Evolutionary conservation across 2,113 vertebrate species (phyloP).

Genomic region (Podilymbus podiceps): DNA sequence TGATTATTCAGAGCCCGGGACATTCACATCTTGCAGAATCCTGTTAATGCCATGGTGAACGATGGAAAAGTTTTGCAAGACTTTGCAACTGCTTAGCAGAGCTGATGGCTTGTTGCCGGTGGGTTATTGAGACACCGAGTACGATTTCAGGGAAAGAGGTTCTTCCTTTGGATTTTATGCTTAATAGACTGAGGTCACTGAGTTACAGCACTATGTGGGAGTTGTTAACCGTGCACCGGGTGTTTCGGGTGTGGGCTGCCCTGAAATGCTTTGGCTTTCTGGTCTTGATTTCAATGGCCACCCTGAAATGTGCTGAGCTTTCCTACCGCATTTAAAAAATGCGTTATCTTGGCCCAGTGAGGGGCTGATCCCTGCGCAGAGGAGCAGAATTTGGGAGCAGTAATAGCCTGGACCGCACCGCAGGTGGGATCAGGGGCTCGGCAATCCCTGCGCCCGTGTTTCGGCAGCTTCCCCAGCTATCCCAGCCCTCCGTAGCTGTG

Average conservation of each 20-base stretch:
- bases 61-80: background rate
- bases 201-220: fast-evolving
- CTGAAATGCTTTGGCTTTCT: background rate
- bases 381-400: background rate
- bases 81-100: background rate
- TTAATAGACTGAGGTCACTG: background rate
- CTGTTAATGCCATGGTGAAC: background rate
- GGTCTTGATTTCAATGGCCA: background rate
- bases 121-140: background rate
- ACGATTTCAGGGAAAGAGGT: background rate
- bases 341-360: fast-evolving
- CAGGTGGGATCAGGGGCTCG: background rate
- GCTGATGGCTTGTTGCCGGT: background rate
- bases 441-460: background rate
- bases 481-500: background rate
- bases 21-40: background rate
- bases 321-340: background rate
- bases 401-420: background rate
- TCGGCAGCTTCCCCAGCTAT: background rate
- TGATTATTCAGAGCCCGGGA: background rate
- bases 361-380: background rate
- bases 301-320: background rate
- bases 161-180: background rate
- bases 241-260: fast-evolving
- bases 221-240: fast-evolving